phyloP scores from a whole-genome alignment of 2,113 vertebrate species.

The Sphaerodactylus townsendi region DNA sequence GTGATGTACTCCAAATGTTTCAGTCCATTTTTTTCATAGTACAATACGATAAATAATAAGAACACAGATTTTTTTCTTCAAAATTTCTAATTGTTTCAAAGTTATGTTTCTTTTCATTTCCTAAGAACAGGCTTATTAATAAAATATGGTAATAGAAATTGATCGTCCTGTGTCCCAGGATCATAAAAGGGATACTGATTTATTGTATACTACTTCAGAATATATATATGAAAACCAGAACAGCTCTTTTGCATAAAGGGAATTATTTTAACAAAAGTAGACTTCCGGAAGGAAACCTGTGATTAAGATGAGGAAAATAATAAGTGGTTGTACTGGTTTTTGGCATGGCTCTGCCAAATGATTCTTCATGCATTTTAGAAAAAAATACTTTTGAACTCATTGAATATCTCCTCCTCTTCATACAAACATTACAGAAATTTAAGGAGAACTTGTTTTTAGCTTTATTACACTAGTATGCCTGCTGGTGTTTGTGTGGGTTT shows the following conservation, averaged over 20 bases:
- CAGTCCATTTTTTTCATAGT: not conserved
- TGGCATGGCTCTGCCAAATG: not conserved
- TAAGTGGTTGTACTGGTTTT: not conserved
- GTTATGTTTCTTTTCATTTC: not conserved
- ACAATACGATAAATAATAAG: not conserved
- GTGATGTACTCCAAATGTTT: not conserved
- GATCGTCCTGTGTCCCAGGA: not conserved
- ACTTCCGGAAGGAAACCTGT: not conserved
- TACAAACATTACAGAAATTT: not conserved
- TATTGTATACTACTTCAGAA: constrained; percentile 8
- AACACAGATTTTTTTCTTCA: not conserved
- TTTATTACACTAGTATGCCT: not conserved
- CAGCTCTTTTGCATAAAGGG: not conserved
- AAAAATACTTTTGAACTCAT: not conserved
- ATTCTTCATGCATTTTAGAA: not conserved
- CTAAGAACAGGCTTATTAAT: not conserved
- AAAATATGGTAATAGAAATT: constrained; percentile 13
- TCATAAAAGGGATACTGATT: not conserved
- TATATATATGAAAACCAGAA: not conserved
- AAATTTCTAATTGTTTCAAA: not conserved
- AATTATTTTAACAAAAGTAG: not conserved
- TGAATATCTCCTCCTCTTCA: not conserved
- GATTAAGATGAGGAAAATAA: constrained; percentile 10
- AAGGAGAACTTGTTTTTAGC: not conserved
- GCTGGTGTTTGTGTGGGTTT: not conserved